A percentile compares a stretch with the other conserved stretches of the same genome.
Evolutionary conservation across 2,797 vertebrate genomes (phyloP).

Genomic region (Lates japonicus): DNA sequence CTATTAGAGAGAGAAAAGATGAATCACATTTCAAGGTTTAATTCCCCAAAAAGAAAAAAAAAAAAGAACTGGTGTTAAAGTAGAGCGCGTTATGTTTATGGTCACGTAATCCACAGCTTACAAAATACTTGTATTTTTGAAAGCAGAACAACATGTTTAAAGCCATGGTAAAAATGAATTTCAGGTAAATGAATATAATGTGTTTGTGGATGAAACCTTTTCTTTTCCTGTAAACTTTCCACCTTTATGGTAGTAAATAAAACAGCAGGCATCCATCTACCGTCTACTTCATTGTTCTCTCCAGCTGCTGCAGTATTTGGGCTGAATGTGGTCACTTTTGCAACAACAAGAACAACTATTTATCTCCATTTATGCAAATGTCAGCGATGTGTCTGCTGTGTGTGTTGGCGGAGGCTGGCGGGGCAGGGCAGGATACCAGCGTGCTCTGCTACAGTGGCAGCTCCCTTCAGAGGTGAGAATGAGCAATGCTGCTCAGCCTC

Average conservation of each 20-base stretch:
- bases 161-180: background rate
- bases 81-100: conserved; percentile 43
- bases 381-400: conserved; percentile 25
- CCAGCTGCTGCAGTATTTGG: conserved; percentile 32
- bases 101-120: conserved; percentile 54
- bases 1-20: conserved; percentile 34
- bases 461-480: conserved; percentile 81
- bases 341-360: conserved; percentile 35
- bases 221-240: background rate
- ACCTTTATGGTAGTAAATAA: conserved; percentile 23
- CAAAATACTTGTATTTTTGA: conserved; percentile 30
- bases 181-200: conserved; percentile 12
- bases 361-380: conserved; percentile 76
- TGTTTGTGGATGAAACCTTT: conserved; percentile 13
- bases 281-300: conserved; percentile 6
- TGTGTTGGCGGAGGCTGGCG: conserved; percentile 62
- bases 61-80: conserved; percentile 18
- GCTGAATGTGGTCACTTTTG: conserved; percentile 31
- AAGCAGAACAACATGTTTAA: conserved; percentile 19
- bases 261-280: background rate
- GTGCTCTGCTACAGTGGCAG: conserved; percentile 53
- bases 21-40: conserved; percentile 56
- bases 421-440: conserved; percentile 66
- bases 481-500: conserved; percentile 68
- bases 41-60: conserved; percentile 17